A percentile compares a stretch with the other conserved stretches of the same genome.
Conservation (phyloP, 1,140 invertebrate genomes). For the Linepithema humile region DNA sequence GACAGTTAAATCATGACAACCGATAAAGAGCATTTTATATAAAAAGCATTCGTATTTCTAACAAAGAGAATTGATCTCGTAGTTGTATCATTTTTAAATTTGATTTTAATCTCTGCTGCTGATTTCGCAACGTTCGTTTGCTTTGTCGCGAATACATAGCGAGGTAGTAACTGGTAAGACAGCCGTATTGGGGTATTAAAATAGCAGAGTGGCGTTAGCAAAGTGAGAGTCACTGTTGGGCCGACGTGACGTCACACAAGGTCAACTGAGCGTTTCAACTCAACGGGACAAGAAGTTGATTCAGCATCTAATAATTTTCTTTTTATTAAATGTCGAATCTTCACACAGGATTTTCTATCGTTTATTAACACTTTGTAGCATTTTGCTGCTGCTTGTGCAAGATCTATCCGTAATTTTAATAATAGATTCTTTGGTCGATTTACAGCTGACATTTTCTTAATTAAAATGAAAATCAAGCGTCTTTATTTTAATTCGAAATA, state of each 20-base stretch:
- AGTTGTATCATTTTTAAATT: background rate
- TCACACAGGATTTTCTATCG: background rate
- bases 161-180: slow-evolving; percentile 19
- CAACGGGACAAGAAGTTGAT: slow-evolving; percentile 65
- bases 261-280: slow-evolving; percentile 63
- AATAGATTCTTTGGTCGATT: background rate
- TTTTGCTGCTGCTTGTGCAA: background rate
- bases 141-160: background rate
- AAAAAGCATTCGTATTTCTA: background rate
- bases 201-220: slow-evolving; percentile 29
- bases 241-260: slow-evolving; percentile 67
- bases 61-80: background rate
- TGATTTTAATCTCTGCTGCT: background rate
- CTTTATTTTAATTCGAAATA: background rate
- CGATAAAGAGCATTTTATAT: no score
- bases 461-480: no score
- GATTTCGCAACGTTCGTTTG: background rate
- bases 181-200: slow-evolving; percentile 43
- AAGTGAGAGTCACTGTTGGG: slow-evolving; percentile 67
- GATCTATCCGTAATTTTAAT: background rate
- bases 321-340: slow-evolving; percentile 38
- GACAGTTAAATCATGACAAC: background rate
- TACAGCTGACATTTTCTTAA: background rate
- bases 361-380: no score
- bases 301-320: slow-evolving; percentile 63